Percentiles rank a stretch among this genome's conserved stretches.
phyloP scores from a whole-genome alignment of 92 coral and sea anemone species.

The Pocillopora grandis region DNA sequence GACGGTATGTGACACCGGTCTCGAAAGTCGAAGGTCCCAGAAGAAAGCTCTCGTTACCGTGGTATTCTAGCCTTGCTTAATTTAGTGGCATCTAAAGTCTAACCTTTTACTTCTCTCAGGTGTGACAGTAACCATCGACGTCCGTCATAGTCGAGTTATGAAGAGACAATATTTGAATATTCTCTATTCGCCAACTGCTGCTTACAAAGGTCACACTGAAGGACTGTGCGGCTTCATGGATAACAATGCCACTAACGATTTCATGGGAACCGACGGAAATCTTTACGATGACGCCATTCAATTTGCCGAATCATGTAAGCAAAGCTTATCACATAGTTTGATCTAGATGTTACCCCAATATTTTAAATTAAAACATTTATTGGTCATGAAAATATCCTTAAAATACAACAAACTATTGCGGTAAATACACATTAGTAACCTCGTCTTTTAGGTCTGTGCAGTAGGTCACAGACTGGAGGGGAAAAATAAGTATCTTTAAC shows the following conservation, averaged over 20 bases:
- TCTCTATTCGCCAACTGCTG: conserved; percentile 50
- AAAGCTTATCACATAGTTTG: neutral
- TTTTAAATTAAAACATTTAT: neutral
- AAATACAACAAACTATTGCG: no score
- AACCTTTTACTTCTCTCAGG: conserved; percentile 21
- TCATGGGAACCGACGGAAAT: conserved; percentile 56
- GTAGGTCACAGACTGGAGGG: no score
- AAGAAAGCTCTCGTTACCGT: no score
- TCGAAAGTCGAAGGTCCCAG: no score
- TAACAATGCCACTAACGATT: conserved; percentile 61
- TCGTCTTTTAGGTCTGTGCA: no score
- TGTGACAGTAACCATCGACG: conserved; percentile 57
- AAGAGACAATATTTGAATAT: conserved; percentile 62
- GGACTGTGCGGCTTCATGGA: conserved; percentile 84
- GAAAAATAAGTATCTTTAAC: no score
- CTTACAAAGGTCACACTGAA: conserved; percentile 53
- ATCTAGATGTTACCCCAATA: neutral
- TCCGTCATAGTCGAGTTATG: conserved; percentile 61
- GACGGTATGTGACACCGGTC: no score
- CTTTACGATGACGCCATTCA: conserved; percentile 46
- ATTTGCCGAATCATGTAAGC: conserved; percentile 77
- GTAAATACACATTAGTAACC: neutral
- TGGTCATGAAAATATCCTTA: no score
- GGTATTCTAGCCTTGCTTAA: neutral
- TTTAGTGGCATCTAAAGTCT: neutral